Conservation (phyloP, 2,797 vertebrate species). For the Picus viridis region DNA sequence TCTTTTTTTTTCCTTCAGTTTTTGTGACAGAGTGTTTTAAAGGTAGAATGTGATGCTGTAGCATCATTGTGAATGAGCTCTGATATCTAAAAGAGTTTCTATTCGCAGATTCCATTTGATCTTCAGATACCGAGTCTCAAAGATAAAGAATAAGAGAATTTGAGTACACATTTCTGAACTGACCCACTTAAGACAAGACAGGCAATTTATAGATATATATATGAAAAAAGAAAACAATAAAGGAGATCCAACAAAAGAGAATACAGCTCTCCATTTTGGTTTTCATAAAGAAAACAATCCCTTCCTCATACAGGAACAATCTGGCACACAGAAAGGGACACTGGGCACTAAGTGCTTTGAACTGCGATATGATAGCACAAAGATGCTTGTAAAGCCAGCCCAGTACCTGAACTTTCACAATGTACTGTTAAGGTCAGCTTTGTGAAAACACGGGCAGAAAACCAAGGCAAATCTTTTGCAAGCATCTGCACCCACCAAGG, state of each 20-base stretch:
- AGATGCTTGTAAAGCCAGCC: background rate
- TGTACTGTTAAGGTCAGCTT: background rate
- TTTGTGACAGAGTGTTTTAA: background rate
- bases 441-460: background rate
- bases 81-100: background rate
- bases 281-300: background rate
- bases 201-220: background rate
- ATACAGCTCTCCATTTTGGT: background rate
- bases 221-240: background rate
- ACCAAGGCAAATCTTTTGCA: background rate
- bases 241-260: background rate
- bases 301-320: background rate
- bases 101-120: background rate
- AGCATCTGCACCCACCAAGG: background rate
- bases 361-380: background rate
- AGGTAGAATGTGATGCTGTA: background rate
- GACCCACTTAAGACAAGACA: background rate
- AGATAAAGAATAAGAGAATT: background rate
- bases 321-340: background rate
- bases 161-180: background rate
- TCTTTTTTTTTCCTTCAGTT: background rate
- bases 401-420: background rate
- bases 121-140: background rate
- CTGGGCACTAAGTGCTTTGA: background rate
- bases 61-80: background rate